Evolutionary conservation across 92 coral and sea anemone genomes (phyloP).

Genomic region (Palythoa grandis): DNA sequence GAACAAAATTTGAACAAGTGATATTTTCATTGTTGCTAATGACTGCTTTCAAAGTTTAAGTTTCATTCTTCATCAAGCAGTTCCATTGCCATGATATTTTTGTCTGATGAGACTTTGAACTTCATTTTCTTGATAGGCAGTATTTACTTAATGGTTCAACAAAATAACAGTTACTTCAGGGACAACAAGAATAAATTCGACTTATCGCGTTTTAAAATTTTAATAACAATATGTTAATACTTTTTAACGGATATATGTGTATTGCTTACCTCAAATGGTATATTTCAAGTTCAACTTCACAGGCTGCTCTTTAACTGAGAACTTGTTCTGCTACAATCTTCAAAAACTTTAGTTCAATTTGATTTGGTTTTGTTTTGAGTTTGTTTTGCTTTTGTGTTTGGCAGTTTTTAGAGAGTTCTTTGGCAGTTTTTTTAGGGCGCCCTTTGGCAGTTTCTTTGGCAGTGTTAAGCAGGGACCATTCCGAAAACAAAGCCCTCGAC

Average conservation of each 20-base stretch:
- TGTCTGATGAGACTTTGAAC: not conserved
- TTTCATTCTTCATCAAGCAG: slow-evolving; percentile 1
- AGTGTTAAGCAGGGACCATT: not conserved
- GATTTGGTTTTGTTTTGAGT: not conserved
- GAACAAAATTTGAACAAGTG: not conserved
- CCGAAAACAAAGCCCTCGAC: not conserved
- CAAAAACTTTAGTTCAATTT: not conserved
- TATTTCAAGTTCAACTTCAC: slow-evolving; percentile 7
- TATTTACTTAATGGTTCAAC: not conserved
- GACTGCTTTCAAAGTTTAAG: slow-evolving; percentile 3
- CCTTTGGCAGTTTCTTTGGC: not conserved
- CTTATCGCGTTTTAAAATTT: not conserved
- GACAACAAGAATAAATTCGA: not conserved
- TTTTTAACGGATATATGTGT: not conserved
- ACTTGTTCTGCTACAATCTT: not conserved
- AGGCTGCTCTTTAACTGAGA: not conserved
- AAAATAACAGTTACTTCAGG: not conserved
- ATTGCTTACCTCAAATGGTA: slow-evolving; percentile 16
- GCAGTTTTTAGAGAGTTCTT: not conserved
- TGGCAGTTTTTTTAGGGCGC: not conserved
- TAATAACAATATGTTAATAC: slow-evolving; percentile 5
- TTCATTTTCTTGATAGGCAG: not conserved
- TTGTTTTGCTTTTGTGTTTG: not conserved
- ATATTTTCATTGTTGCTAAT: not conserved
- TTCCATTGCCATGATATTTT: not conserved